Percentiles rank a stretch among this genome's conserved stretches.
Evolutionary conservation across 2,113 vertebrate species (phyloP).

Genomic region (Himantopus leucocephalus): DNA sequence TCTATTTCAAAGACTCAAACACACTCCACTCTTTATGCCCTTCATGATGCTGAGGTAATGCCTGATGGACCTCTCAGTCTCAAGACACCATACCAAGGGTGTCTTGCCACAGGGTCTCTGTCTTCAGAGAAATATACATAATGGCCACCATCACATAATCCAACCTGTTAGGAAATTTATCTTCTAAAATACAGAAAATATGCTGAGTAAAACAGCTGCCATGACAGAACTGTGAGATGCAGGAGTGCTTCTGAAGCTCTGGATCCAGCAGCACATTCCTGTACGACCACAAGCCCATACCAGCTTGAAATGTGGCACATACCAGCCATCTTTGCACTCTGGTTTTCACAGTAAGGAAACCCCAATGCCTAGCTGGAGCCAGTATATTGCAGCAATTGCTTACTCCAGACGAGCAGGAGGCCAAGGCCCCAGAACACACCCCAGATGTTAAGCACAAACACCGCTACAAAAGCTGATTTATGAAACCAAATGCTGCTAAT

Average conservation of each 20-base stretch:
- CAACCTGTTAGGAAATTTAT: background rate
- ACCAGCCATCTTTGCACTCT: background rate
- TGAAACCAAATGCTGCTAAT: background rate
- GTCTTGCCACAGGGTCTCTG: background rate
- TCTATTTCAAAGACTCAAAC: background rate
- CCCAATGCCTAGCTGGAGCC: background rate
- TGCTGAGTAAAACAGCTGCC: background rate
- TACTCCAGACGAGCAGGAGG: background rate
- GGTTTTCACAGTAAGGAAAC: background rate
- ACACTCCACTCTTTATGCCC: accelerated
- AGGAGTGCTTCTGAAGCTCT: background rate
- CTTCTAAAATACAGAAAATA: background rate
- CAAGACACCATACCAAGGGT: background rate
- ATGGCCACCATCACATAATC: background rate
- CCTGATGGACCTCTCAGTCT: background rate
- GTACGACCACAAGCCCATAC: background rate
- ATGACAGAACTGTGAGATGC: background rate
- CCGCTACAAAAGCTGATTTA: background rate
- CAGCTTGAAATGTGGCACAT: background rate
- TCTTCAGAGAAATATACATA: background rate
- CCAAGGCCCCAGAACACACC: background rate
- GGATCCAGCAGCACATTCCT: background rate
- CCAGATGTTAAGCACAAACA: background rate
- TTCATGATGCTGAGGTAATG: too few species aligned
- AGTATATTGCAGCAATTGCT: background rate